Evolutionary conservation across 1,140 invertebrate species (phyloP).

Genomic region (Drosophila guanche): DNA sequence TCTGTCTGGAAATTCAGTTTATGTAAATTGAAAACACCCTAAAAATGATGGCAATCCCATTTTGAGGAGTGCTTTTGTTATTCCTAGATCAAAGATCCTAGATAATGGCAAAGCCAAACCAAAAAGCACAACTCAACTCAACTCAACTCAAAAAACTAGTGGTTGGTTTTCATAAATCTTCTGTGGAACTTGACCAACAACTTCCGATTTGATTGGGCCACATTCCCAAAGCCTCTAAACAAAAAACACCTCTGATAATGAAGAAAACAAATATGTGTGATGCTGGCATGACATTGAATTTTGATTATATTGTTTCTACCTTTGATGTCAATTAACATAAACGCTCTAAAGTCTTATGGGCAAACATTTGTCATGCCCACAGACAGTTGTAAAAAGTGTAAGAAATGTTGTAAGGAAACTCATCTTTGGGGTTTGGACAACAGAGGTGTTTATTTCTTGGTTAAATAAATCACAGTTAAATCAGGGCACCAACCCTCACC

Average conservation of each 20-base stretch:
- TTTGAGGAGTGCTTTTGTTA: too few species aligned
- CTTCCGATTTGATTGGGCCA: conserved; percentile 34
- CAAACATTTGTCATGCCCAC: conserved; percentile 8
- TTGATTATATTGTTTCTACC: conserved; percentile 62
- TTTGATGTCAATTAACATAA: conserved; percentile 55
- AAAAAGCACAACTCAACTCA: conserved; percentile 1
- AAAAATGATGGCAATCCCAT: too few species aligned
- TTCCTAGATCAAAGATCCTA: too few species aligned
- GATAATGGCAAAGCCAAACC: conserved; percentile 2
- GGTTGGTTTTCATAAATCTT: not conserved
- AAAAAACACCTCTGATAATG: not conserved
- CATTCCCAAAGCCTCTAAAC: conserved; percentile 35
- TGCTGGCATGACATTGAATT: conserved; percentile 58
- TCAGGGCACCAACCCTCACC: not conserved
- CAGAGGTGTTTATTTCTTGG: conserved; percentile 1
- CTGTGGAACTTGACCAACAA: conserved; percentile 37
- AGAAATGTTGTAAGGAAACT: conserved; percentile 29
- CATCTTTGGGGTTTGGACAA: conserved; percentile 4
- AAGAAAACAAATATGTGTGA: conserved; percentile 24
- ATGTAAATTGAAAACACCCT: too few species aligned
- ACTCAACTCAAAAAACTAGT: not conserved
- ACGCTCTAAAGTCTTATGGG: conserved; percentile 28
- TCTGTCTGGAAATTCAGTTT: too few species aligned
- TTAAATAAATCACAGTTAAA: not conserved
- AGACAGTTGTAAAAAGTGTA: conserved; percentile 6